Conservation (phyloP, 2,888 invertebrate species). For the Agrochola circellaris region DNA sequence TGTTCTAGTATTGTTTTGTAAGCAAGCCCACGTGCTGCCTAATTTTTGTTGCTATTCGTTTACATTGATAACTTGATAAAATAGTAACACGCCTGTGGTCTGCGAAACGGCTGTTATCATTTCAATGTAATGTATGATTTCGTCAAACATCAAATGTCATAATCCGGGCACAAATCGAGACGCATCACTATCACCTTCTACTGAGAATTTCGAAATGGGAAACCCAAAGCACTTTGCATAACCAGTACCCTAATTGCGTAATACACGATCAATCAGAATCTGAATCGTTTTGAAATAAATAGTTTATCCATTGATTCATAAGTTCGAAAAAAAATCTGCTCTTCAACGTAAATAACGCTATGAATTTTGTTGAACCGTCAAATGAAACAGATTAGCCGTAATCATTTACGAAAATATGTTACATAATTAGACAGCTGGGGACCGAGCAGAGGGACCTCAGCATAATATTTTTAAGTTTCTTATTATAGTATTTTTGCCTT, state of each 20-base stretch:
- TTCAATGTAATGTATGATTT: neutral
- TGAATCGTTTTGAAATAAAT: too few species aligned
- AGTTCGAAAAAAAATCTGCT: too few species aligned
- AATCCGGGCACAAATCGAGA: neutral
- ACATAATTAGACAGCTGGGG: too few species aligned
- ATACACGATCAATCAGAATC: too few species aligned
- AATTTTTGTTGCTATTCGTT: neutral
- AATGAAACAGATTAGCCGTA: too few species aligned
- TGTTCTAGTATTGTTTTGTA: conserved; percentile 26
- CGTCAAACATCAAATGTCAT: neutral
- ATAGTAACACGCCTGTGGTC: neutral
- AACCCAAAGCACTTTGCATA: neutral
- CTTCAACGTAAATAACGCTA: too few species aligned
- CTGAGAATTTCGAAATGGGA: neutral
- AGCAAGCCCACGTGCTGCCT: conserved; percentile 7
- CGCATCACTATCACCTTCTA: too few species aligned
- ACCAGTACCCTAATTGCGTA: neutral
- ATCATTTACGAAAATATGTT: too few species aligned
- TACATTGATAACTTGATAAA: neutral
- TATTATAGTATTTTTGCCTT: too few species aligned
- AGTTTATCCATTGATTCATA: too few species aligned
- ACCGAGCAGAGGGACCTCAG: too few species aligned
- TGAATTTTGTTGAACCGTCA: too few species aligned
- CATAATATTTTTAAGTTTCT: neutral
- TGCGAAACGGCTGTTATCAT: neutral